These are phyloP conservation scores for Eulacestoma nigropectus DNA, from an alignment of 2,113 vertebrate genomes.

Conservation along the genomic window DNA sequence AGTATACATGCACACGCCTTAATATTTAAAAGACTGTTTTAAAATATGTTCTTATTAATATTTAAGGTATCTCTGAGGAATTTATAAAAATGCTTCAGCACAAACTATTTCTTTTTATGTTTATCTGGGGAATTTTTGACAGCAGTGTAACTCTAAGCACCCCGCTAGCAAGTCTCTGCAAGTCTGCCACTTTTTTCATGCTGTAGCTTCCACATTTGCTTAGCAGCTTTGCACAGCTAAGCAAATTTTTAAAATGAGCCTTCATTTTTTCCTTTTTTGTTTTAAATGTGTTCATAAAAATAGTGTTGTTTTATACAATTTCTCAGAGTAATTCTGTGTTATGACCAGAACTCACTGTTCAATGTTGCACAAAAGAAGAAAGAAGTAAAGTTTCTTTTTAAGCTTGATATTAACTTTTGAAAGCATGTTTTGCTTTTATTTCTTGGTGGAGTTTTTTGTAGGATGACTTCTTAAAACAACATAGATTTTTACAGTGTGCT, in stretches of 20 bases:
- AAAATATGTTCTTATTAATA: constrained; percentile 56
- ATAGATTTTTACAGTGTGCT: background rate
- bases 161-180: constrained; percentile 37
- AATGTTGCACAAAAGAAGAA: background rate
- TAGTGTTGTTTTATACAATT: background rate
- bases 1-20: background rate
- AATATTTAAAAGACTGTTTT: constrained; percentile 42
- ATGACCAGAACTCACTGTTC: background rate
- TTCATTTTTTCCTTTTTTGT: background rate
- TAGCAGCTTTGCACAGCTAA: constrained; percentile 2
- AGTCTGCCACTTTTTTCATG: background rate
- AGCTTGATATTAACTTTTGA: background rate
- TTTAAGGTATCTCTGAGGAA: constrained; percentile 43
- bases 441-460: background rate
- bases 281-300: background rate
- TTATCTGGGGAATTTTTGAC: constrained; percentile 35
- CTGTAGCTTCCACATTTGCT: background rate
- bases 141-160: constrained; percentile 36
- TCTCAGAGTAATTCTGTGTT: background rate
- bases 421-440: background rate
- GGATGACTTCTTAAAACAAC: background rate
- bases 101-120: constrained; percentile 19
- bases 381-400: background rate
- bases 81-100: constrained; percentile 28
- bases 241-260: background rate